These are phyloP conservation scores for Drosophila micromelanica DNA, from an alignment of 1,140 invertebrate species.

Conservation along the genomic window DNA sequence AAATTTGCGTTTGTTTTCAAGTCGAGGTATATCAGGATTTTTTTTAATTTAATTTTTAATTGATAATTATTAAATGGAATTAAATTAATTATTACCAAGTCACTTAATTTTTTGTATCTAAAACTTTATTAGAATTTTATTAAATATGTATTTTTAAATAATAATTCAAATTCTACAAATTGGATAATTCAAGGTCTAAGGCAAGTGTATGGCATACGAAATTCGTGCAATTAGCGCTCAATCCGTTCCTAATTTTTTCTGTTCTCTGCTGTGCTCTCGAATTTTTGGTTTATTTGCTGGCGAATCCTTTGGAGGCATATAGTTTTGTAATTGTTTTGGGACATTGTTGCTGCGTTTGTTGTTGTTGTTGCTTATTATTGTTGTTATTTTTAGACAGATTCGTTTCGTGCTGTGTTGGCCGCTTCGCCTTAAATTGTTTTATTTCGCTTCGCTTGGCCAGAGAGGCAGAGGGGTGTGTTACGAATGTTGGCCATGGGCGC, in stretches of 20 bases:
- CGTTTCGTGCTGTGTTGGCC: constrained; percentile 27
- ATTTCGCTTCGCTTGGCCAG: constrained; percentile 19
- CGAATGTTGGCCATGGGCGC: constrained; percentile 1
- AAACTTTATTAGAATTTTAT: too few relatives aligned
- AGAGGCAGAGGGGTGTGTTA: background rate
- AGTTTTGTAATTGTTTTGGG: constrained; percentile 80
- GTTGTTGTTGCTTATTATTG: constrained; percentile 49
- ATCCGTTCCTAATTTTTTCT: background rate
- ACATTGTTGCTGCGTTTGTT: constrained; percentile 45
- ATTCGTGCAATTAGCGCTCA: background rate
- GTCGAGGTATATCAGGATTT: too few relatives aligned
- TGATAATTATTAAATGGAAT: too few relatives aligned
- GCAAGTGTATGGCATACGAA: background rate
- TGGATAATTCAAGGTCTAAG: too few relatives aligned
- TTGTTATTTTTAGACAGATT: constrained; percentile 71
- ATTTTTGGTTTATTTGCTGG: constrained; percentile 67
- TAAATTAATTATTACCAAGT: too few relatives aligned
- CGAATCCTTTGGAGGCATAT: constrained; percentile 77
- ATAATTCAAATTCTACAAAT: too few relatives aligned
- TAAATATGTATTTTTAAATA: too few relatives aligned
- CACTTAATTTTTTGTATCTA: too few relatives aligned
- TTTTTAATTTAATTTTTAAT: too few relatives aligned
- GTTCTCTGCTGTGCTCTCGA: constrained; percentile 34
- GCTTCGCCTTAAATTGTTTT: constrained; percentile 60
- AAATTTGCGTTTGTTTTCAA: constrained; percentile 9